Conservation (phyloP, 2,113 vertebrate species). For the Esox niger region DNA sequence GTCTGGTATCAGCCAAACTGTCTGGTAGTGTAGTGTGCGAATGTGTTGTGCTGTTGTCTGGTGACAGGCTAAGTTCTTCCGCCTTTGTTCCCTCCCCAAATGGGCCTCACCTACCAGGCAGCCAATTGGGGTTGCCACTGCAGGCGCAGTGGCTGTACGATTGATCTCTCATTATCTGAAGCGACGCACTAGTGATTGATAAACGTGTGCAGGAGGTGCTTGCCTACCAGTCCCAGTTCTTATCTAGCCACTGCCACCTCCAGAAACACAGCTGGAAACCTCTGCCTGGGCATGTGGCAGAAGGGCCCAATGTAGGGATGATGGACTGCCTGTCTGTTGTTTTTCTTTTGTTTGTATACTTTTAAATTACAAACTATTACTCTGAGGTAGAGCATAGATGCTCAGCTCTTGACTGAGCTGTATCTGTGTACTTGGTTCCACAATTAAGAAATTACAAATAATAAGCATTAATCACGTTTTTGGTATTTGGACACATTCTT, state of each 20-base stretch:
- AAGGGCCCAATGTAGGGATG: conserved; percentile 3
- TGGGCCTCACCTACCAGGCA: too few species aligned
- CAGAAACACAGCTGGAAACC: neutral
- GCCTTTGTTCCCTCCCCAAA: neutral
- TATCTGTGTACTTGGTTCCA: too few species aligned
- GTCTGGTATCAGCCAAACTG: too few species aligned
- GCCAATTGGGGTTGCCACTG: neutral
- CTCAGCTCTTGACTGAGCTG: too few species aligned
- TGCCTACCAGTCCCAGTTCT: neutral
- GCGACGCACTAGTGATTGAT: conserved; percentile 14
- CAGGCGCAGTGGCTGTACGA: neutral
- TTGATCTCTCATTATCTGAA: conserved; percentile 11
- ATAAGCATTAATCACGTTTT: too few species aligned
- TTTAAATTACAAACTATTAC: too few species aligned
- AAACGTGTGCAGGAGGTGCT: conserved; percentile 15
- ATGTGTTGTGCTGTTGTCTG: neutral
- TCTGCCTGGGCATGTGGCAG: neutral
- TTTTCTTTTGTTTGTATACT: too few species aligned
- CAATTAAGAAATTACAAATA: too few species aligned
- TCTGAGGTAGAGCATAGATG: too few species aligned
- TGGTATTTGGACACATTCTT: too few species aligned
- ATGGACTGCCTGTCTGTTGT: conserved; percentile 1
- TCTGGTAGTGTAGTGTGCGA: too few species aligned
- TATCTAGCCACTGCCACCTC: conserved; percentile 4
- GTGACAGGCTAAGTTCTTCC: neutral